Base-by-base conservation (phyloP, 2,888 invertebrate species). In the Ferdinandea cuprea region DNA sequence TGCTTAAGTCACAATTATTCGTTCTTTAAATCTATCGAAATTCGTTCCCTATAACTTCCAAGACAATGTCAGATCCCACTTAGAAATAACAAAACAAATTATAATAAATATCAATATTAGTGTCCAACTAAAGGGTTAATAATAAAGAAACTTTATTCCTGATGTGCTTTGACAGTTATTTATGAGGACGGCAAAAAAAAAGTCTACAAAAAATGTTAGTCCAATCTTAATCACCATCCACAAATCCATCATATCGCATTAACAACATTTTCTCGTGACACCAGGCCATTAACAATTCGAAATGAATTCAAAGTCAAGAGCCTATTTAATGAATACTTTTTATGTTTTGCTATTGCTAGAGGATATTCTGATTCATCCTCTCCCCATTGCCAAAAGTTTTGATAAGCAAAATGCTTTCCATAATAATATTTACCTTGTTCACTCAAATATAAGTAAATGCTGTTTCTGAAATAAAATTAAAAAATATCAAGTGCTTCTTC, bases 401-500 rank as follows among this genome's bases (percentile, higher is more conserved):
- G 44, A 44, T 21, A 44, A 25, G n/a, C 11, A 25, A 17, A 63
- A 50, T 15, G 35, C 3, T 19, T 46, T 48, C 44, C 30, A 44
- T 46, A 28, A 65, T 9, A 65, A 65, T 52, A 40, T 63, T 63
- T 48, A 48, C 61, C 61, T 37, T 63, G 25, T 48, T 66, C 42
- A 42, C 42, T 66, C 30, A 19, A 52, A 52, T 48, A 40, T 32
- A 40, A 65, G n/a, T n/a, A n/a, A 40, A 40, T 28, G 17, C 21
- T 28, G 44, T 17, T 46, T 46, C 35, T 48, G 15, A 13, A 50
- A 65, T 19, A 50, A 25, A 65, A 40, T 54, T n/a, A 32, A 42
- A n/a, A 19, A 66, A 66, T 40, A 54, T 40, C 52, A 66, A 66
- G 66, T 66, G 66, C 21, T 54, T 52, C 15, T 46, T 52, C 30